Evolutionary conservation across 2,888 invertebrate species (phyloP).

Genomic region (Lasioglossum leucozonium): DNA sequence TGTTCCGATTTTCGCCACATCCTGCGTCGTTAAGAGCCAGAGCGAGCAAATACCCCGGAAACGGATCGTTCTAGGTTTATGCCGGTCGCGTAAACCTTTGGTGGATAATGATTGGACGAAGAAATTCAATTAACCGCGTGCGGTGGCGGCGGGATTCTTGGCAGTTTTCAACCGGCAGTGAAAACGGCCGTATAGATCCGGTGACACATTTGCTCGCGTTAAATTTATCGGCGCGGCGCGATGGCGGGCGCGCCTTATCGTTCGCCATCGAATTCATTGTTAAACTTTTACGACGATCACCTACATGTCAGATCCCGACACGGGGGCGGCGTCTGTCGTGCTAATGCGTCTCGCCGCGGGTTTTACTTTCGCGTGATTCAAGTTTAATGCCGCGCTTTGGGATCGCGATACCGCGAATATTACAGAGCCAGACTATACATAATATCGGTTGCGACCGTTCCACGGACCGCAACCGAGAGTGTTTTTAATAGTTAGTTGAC

Average conservation of each 20-base stretch:
- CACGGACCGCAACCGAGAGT: slow-evolving; percentile 7
- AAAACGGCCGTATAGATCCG: slow-evolving; percentile 6
- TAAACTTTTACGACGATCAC: slow-evolving; percentile 19
- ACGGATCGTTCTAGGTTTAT: not conserved
- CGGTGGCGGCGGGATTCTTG: not conserved
- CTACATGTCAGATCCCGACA: not conserved
- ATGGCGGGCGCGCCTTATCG: not conserved
- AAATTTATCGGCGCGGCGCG: not conserved
- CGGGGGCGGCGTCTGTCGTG: not conserved
- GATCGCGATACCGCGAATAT: slow-evolving; percentile 3
- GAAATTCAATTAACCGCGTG: slow-evolving; percentile 24
- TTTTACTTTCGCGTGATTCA: slow-evolving; percentile 21
- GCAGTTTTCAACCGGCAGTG: slow-evolving; percentile 1
- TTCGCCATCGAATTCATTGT: slow-evolving; percentile 25
- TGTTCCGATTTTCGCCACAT: not conserved
- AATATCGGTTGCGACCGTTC: not conserved
- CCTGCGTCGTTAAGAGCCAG: not conserved
- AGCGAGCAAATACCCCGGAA: not conserved
- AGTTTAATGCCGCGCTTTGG: not conserved
- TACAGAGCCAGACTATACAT: not conserved
- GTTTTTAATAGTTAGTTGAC: slow-evolving; percentile 29
- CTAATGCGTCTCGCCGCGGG: not conserved
- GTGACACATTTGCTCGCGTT: slow-evolving; percentile 14
- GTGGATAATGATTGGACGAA: slow-evolving; percentile 9
- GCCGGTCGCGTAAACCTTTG: not conserved